Evolutionary conservation across 2,113 vertebrate species (phyloP), one percentile per base, ranked within the genome.

Genomic region (Aplodontia rufa): DNA sequence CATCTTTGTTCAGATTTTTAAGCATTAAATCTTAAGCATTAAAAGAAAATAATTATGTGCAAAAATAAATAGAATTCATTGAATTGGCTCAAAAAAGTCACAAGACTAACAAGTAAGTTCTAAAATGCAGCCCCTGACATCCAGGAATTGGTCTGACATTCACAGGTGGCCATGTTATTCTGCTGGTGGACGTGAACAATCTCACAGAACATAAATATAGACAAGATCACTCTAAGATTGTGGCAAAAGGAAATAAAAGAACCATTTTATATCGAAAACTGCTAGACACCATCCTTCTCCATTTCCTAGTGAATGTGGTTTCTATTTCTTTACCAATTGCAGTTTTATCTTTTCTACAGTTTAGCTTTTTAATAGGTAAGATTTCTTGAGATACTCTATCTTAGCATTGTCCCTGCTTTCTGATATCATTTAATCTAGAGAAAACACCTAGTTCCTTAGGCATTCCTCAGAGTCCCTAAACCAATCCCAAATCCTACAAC

Each of bases 161-260:
- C 26, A 55, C 16, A 76, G 35, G 6, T 28, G 42, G 13, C 53
- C n/a, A 13, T 72, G n/a, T 78, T 94, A 35, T 88, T 71, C 78
- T 93, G 30, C 4, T 75, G 72, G 53, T 71, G 76, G 24, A 75
- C 35, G 35, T 42, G 92, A 85, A 68, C 49, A 84, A 28, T 66
- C 35, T 88, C 32, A 95, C 14, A 87, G 92, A 81, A 88, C 40
- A 96, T 22, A 9, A 64, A 11, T 19, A 83, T 32, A 83, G 60
- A 74, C 30, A 78, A 82, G 30, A 24, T 87, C 51, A 69, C 45
- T 72, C 49, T 91, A 64, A 93, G 55, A 79, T 16, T 32, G 60
- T 45, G 58, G 75, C 10, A 92, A 87, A 87, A 45, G 47, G 58
- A 83, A 16, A 95, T 62, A 94, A 64, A 90, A 72, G n/a, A 82